Base-by-base conservation (phyloP, 1,140 invertebrate genomes). In the Solenopsis invicta region DNA sequence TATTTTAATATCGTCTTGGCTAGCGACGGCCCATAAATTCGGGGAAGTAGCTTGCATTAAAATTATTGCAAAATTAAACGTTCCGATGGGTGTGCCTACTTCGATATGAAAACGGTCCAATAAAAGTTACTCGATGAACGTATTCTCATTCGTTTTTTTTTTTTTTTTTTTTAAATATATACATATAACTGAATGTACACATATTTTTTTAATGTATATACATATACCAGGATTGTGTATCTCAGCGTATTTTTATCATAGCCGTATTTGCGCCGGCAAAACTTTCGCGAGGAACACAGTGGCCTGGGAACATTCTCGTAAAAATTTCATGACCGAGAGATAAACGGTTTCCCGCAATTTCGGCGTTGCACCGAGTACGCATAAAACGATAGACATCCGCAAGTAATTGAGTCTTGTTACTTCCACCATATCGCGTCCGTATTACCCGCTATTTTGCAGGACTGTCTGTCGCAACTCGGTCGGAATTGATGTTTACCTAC, bases 1-100 rank as follows among this genome's bases (percentile, higher is more conserved):
- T 84, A 84, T 84, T 84, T 75, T 84, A 84, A 84, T 75, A 75
- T 50, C 80, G 21, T 61, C 80, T 75, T 74, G 67, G 41, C 80
- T 48, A 59, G 37, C 37, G 37, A 9, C 37, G 18, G 37, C 16
- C 41, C n/a, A 62, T 75, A 84, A 84, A 84, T 84, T 75, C 67
- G 8, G 6, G 37, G 69, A 48, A 21, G 62, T 84, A 59, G 69
- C 52, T 61, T 50, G 80, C 67, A 41, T 59, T 48, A 45, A 82
- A 82, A 74, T 82, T 34, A 74, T 82, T 72, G 24, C 80, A 29
- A 50, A 12, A 84, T 59, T 74, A 41, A 84, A 74, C 34, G 54
- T 66, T 64, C 21, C 61, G 29, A 66, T 66, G 24, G 13, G 13
- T 41, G 80, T 37, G 48, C 48, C 48, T 41, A 71, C 48, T 71